These are phyloP conservation scores for Glaucomys volans DNA, from an alignment of 2,113 vertebrate genomes.

Conservation along the genomic window DNA sequence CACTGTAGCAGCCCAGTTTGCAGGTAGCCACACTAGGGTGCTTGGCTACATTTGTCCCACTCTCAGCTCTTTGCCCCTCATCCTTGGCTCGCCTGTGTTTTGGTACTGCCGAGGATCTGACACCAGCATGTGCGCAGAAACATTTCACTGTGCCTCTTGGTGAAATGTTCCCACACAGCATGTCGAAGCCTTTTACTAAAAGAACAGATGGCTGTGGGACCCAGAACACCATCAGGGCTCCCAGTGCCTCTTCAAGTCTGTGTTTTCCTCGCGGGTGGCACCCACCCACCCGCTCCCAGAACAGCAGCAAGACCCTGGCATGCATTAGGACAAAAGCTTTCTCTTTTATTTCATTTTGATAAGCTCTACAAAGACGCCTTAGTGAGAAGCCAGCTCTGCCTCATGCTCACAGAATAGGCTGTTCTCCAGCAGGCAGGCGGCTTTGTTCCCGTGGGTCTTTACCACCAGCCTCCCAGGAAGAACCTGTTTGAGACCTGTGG, in stretches of 20 bases:
- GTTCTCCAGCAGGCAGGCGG: constrained; percentile 21
- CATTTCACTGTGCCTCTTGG: background rate
- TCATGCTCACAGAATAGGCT: constrained; percentile 63
- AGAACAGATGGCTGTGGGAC: constrained; percentile 71
- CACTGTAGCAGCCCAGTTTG: background rate
- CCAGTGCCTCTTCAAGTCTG: constrained; percentile 63
- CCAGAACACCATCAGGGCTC: constrained; percentile 68
- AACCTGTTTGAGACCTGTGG: constrained; percentile 82
- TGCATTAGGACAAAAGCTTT: constrained; percentile 71
- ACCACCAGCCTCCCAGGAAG: constrained; percentile 76
- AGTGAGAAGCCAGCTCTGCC: constrained; percentile 69
- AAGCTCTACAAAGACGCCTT: constrained; percentile 67
- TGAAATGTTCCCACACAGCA: constrained; percentile 30
- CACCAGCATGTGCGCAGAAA: background rate
- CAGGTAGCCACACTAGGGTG: background rate
- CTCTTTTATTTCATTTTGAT: constrained; percentile 75
- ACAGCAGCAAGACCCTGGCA: constrained; percentile 59
- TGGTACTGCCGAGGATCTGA: background rate
- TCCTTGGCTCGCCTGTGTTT: background rate
- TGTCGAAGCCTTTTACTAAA: constrained; percentile 46
- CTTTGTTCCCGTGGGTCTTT: constrained; percentile 71
- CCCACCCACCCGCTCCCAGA: constrained; percentile 69
- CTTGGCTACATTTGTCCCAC: background rate
- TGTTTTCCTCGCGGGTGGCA: constrained; percentile 74
- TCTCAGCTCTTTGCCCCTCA: background rate